Percentiles rank a stretch among this genome's conserved stretches.
Conservation (phyloP, 2,113 vertebrate genomes). For the Anguilla rostrata region DNA sequence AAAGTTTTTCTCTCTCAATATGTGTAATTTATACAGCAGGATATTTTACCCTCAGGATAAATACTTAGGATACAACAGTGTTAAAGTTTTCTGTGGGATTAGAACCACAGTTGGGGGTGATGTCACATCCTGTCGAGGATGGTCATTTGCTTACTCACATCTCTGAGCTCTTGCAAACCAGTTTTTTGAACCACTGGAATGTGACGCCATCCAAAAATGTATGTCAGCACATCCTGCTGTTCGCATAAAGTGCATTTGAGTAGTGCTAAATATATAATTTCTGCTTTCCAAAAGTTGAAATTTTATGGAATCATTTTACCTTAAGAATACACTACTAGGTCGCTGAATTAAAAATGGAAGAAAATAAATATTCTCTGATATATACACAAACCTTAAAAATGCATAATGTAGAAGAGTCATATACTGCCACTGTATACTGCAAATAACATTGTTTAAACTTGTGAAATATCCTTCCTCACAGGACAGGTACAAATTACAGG, state of each 20-base stretch:
- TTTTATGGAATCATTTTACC: not conserved
- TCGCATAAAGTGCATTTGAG: not conserved
- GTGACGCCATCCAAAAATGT: not conserved
- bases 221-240: not conserved
- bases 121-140: no score
- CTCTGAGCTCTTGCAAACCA: no score
- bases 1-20: no score
- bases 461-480: no score
- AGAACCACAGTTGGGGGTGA: no score
- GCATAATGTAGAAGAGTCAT: not conserved
- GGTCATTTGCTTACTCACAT: no score
- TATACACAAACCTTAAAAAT: not conserved
- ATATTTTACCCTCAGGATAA: not conserved
- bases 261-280: not conserved
- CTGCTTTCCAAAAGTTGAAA: not conserved
- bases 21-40: not conserved
- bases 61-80: not conserved
- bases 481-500: no score
- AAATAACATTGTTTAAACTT: no score
- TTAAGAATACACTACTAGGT: not conserved
- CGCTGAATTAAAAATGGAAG: not conserved
- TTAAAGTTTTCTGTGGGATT: no score
- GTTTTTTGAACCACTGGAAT: no score
- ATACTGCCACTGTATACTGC: not conserved
- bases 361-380: not conserved